Percentiles rank a stretch among this genome's conserved stretches.
Conservation (phyloP, 2,888 invertebrate genomes). For the Euphydryas editha region DNA sequence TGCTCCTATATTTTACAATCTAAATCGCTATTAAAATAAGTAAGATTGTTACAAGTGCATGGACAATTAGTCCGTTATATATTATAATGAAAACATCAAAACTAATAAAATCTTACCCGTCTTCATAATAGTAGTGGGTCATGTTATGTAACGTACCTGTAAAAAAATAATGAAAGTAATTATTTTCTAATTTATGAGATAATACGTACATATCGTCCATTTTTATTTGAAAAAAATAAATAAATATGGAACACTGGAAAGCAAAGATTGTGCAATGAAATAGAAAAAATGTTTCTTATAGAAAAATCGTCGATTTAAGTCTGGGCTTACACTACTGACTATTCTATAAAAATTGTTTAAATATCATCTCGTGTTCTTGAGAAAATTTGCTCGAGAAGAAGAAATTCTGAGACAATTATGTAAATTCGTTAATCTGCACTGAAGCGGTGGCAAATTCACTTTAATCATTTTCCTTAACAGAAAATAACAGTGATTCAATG, state of each 20-base stretch:
- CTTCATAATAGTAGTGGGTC: conserved; percentile 46
- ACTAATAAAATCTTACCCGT: conserved; percentile 48
- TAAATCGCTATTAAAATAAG: neutral
- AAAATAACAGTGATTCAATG: no score
- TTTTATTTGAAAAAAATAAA: conserved; percentile 22
- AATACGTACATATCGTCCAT: conserved; percentile 52
- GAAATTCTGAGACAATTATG: no score
- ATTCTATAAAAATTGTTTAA: no score
- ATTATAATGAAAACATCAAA: neutral
- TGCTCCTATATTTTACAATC: neutral
- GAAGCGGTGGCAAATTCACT: no score
- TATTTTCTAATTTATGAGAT: conserved; percentile 55
- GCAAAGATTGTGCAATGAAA: neutral
- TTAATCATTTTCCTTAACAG: no score
- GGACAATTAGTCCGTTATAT: neutral
- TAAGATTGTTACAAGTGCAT: neutral
- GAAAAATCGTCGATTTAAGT: no score
- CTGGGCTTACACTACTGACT: no score
- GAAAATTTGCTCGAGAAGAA: no score
- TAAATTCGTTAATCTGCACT: no score
- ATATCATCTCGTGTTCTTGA: no score
- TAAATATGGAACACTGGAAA: conserved; percentile 9
- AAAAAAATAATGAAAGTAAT: conserved; percentile 73
- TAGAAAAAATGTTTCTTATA: no score
- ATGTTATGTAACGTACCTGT: conserved; percentile 67